Evolutionary conservation across 2,888 invertebrate species (phyloP), one percentile per base, ranked within the genome.

Genomic region (Cistogaster globosa): DNA sequence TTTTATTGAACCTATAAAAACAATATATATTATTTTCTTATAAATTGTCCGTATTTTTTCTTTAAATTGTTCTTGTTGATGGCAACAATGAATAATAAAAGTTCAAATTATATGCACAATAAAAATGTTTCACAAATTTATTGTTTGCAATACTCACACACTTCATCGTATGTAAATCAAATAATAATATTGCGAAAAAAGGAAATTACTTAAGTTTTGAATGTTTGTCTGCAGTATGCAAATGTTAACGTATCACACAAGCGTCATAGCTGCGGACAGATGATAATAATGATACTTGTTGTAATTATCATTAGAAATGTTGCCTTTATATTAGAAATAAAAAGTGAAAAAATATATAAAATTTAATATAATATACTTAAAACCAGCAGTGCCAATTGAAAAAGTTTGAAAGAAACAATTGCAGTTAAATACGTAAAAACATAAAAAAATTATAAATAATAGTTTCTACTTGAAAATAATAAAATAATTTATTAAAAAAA

Each of bases 191-290:
- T 32, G 32, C 6, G 32, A 32, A 32, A 32, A 32, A 7, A 32
- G 32, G 6, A 18, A 20, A 14, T n/a, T 48, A n/a, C n/a, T 7
- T 18, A 53, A 20, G 51, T 18, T 7, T 53, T 53, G 1, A 8
- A 60, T 45, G 63, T 57, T 63, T 48, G 75, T 63, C 63, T 69
- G 75, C 62, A 68, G 53, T 74, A 80, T 65, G 72, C 74, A 81
- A 81, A 75, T 81, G 58, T 20, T 62, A 42, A 68, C 20, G 62
- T 51, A 53, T 14, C 18, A 38, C 26, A 42, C 9, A 18, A 63
- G 42, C 18, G 63, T 63, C 53, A 55, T 42, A 16, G n/a, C 18
- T 22, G 26, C n/a, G 53, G 51, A 45, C 18, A 8, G 16, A 42
- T 12, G 42, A 42, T 42, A 42, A 42, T 58, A 11, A 42, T 18